A percentile compares a stretch with the other conserved stretches of the same genome.
Evolutionary conservation across 92 coral and sea anemone genomes (phyloP).

Genomic region (Porites lobata): DNA sequence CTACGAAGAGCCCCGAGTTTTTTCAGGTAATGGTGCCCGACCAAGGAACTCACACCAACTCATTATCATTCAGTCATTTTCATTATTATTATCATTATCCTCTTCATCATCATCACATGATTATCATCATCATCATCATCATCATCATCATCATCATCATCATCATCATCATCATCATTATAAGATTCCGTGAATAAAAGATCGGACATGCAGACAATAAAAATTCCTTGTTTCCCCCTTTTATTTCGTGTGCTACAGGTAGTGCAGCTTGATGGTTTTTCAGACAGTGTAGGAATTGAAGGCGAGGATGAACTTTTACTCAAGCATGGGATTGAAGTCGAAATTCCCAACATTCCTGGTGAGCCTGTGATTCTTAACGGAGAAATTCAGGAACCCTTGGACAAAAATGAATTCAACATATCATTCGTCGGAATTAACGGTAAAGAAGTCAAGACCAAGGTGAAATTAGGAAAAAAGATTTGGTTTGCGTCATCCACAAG

Average conservation of each 20-base stretch:
- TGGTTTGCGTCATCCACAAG: slow-evolving; percentile 46
- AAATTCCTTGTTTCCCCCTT: too few species aligned
- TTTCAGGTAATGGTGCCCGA: too few species aligned
- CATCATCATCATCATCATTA: too few species aligned
- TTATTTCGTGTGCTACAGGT: slow-evolving; percentile 44
- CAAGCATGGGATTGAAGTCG: slow-evolving; percentile 75
- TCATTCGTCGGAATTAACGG: slow-evolving; percentile 73
- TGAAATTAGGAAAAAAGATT: slow-evolving; percentile 65
- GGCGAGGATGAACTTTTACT: slow-evolving; percentile 57
- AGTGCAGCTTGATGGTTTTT: slow-evolving; percentile 69
- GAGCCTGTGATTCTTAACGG: slow-evolving; percentile 38
- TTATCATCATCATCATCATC: too few species aligned
- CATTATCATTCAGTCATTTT: too few species aligned
- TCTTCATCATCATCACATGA: too few species aligned
- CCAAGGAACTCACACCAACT: too few species aligned
- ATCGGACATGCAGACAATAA: too few species aligned
- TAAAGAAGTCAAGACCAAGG: slow-evolving; percentile 38
- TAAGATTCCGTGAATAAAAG: too few species aligned
- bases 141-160: too few species aligned
- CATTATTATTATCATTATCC: too few species aligned
- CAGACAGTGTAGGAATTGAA: slow-evolving; percentile 51
- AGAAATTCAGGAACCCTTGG: slow-evolving; percentile 62
- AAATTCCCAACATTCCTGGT: slow-evolving; percentile 74
- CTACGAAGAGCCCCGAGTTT: too few species aligned
- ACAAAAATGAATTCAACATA: slow-evolving; percentile 48